These are phyloP conservation scores for Phocides pigmalion DNA, from an alignment of 1,140 invertebrate genomes.

Conservation along the genomic window DNA sequence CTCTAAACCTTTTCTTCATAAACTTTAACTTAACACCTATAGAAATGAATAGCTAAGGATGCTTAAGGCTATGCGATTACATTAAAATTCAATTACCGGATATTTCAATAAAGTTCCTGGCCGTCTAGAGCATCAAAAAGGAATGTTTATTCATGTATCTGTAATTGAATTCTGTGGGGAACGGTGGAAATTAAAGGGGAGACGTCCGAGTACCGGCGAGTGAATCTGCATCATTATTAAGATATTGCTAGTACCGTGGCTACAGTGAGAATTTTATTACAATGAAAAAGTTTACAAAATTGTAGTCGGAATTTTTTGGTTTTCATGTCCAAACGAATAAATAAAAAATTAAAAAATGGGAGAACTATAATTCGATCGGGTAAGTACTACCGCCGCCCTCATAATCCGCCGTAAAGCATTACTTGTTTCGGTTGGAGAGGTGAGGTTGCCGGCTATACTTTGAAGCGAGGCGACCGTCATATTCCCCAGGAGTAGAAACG, in stretches of 20 bases:
- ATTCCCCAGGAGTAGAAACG: too few species aligned
- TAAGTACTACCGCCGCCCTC: too few species aligned
- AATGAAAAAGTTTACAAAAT: not conserved
- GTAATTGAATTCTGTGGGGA: constrained; percentile 49
- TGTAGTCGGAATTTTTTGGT: too few species aligned
- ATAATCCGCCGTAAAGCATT: too few species aligned
- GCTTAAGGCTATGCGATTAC: not conserved
- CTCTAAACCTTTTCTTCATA: not conserved
- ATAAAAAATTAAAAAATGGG: too few species aligned
- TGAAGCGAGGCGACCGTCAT: too few species aligned
- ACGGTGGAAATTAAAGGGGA: constrained; percentile 45
- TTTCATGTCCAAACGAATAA: too few species aligned
- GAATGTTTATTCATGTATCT: constrained; percentile 53
- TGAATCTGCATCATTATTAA: constrained; percentile 29
- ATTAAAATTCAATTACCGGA: constrained; percentile 14
- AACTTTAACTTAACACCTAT: not conserved
- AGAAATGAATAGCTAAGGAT: not conserved
- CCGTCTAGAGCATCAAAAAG: constrained; percentile 37
- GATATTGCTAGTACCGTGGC: constrained; percentile 20
- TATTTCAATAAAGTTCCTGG: constrained; percentile 27
- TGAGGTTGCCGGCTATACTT: too few species aligned
- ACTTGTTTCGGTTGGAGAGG: too few species aligned
- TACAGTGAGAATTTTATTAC: not conserved
- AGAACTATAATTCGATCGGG: too few species aligned
- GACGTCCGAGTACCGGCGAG: constrained; percentile 11